These are phyloP conservation scores for Cirrhinus molitorella DNA, from an alignment of 2,797 vertebrate species.

Conservation along the genomic window DNA sequence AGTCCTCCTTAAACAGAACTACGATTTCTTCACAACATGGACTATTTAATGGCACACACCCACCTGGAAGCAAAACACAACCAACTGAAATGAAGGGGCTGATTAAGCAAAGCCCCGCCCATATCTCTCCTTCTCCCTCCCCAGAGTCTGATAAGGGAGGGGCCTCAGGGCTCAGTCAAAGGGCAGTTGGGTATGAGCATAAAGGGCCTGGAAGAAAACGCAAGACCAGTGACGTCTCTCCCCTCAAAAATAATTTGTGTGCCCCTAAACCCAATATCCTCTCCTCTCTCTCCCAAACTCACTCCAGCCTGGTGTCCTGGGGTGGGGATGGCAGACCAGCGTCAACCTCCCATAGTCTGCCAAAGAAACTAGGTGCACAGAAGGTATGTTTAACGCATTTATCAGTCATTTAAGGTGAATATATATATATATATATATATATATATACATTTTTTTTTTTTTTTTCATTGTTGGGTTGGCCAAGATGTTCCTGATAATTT, in stretches of 20 bases:
- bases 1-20: conserved; percentile 30
- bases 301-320: conserved; percentile 75
- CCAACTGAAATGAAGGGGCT: conserved; percentile 57
- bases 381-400: conserved; percentile 71
- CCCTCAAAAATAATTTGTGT: conserved; percentile 55
- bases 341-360: conserved; percentile 69
- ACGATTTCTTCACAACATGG: conserved; percentile 69
- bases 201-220: conserved; percentile 80
- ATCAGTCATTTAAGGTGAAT: neutral
- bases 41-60: conserved; percentile 73
- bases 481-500: no score
- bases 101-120: conserved; percentile 64
- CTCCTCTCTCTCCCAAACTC: conserved; percentile 63
- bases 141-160: conserved; percentile 58
- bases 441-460: no score
- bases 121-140: conserved; percentile 53
- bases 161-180: conserved; percentile 63
- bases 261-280: conserved; percentile 76
- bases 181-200: conserved; percentile 70
- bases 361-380: conserved; percentile 79
- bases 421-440: no score
- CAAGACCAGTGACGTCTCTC: conserved; percentile 74
- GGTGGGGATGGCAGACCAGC: conserved; percentile 75
- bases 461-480: no score
- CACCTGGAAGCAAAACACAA: conserved; percentile 69